These are phyloP conservation scores for Passerina amoena DNA, from an alignment of 2,113 vertebrate genomes.

Conservation along the genomic window DNA sequence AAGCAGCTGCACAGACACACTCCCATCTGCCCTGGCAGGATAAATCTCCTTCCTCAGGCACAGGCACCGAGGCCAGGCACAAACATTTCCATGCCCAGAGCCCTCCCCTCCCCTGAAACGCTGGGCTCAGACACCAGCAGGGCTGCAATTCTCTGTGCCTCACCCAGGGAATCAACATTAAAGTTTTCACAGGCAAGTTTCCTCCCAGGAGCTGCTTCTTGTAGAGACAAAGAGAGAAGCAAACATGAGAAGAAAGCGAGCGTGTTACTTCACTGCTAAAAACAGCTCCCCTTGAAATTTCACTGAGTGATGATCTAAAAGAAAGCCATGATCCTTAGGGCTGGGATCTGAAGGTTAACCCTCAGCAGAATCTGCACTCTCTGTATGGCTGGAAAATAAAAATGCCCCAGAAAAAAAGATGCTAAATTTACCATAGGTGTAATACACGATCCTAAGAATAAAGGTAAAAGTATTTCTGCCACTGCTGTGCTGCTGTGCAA, in stretches of 20 bases:
- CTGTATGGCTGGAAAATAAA: background rate
- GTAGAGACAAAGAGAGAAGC: background rate
- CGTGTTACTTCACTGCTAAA: background rate
- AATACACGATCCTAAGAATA: background rate
- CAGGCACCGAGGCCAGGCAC: background rate
- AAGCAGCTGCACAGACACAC: background rate
- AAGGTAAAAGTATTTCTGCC: background rate
- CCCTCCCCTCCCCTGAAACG: background rate
- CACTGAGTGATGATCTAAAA: background rate
- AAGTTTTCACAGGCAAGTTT: background rate
- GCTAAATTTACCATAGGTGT: background rate
- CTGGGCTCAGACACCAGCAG: background rate
- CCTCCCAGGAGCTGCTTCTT: background rate
- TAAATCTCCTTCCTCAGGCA: background rate
- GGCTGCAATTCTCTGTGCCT: background rate
- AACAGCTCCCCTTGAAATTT: background rate
- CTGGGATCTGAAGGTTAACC: background rate
- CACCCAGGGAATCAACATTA: fast-evolving
- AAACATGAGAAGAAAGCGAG: background rate
- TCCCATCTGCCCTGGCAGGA: background rate
- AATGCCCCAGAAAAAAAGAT: background rate
- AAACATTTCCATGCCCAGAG: background rate
- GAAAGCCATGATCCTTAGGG: background rate
- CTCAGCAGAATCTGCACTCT: background rate
- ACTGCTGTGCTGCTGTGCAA: background rate